These are phyloP conservation scores for Apamea monoglypha DNA, from an alignment of 2,888 invertebrate genomes.

Conservation along the genomic window DNA sequence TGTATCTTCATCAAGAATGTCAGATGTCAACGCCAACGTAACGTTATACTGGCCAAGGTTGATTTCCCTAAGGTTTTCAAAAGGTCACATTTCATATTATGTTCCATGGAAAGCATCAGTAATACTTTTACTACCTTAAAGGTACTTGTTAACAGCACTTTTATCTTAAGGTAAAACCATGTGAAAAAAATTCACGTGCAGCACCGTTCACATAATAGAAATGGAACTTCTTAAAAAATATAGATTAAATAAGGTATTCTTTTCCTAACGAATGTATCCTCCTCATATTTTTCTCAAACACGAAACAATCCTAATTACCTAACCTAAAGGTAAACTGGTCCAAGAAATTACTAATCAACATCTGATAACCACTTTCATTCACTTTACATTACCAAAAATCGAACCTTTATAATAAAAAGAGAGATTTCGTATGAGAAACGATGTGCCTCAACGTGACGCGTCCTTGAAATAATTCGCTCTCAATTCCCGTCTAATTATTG, in stretches of 20 bases:
- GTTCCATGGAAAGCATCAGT: conserved; percentile 20
- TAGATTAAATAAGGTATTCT: background rate
- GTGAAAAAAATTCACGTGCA: background rate
- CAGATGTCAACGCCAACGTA: conserved; percentile 44
- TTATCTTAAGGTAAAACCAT: background rate
- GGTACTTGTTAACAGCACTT: background rate
- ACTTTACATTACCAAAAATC: background rate
- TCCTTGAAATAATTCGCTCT: background rate
- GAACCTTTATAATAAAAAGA: background rate
- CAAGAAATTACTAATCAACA: background rate
- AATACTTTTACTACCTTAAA: conserved; percentile 26
- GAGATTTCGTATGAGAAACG: background rate
- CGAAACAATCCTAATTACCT: too few species aligned
- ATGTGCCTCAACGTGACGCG: background rate
- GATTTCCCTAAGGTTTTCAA: conserved; percentile 50
- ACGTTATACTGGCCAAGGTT: conserved; percentile 33
- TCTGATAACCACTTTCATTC: background rate
- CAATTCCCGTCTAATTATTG: background rate
- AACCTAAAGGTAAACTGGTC: background rate
- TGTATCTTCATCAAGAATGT: conserved; percentile 46
- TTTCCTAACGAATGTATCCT: too few species aligned
- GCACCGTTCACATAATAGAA: background rate
- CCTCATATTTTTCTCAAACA: too few species aligned
- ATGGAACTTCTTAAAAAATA: background rate
- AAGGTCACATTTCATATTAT: conserved; percentile 57